These are phyloP conservation scores for Megathymus violae DNA, from an alignment of 1,140 invertebrate genomes.

Conservation along the genomic window DNA sequence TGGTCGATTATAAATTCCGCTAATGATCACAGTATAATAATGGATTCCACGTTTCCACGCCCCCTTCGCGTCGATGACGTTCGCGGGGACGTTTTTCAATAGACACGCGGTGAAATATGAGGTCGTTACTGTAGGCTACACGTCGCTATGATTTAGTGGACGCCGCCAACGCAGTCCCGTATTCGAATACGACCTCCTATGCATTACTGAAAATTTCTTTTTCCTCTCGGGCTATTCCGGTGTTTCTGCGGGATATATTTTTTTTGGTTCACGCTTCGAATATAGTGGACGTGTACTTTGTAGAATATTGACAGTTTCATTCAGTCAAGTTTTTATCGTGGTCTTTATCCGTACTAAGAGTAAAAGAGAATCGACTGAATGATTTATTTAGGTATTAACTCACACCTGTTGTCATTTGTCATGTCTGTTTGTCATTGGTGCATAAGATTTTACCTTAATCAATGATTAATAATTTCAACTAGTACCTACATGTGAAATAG, in stretches of 20 bases:
- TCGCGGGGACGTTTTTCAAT: slow-evolving; percentile 29
- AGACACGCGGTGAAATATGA: slow-evolving; percentile 32
- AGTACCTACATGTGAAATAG: too few relatives aligned
- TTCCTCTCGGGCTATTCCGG: slow-evolving; percentile 8
- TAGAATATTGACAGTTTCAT: too few relatives aligned
- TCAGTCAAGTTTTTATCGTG: too few relatives aligned
- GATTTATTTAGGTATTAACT: too few relatives aligned
- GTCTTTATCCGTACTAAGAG: too few relatives aligned
- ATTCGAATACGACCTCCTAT: slow-evolving; percentile 27
- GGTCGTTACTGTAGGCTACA: slow-evolving; percentile 30
- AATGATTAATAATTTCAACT: too few relatives aligned
- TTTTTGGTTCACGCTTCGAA: slow-evolving; percentile 4
- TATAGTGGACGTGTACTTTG: not conserved
- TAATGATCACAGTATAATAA: slow-evolving; percentile 9
- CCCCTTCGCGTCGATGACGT: not conserved
- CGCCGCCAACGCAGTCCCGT: slow-evolving; percentile 15
- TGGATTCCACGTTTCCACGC: not conserved
- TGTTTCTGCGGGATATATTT: not conserved
- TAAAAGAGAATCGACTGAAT: too few relatives aligned
- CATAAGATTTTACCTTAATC: too few relatives aligned
- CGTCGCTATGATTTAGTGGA: slow-evolving; percentile 31
- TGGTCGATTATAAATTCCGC: slow-evolving; percentile 8
- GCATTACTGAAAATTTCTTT: slow-evolving; percentile 34
- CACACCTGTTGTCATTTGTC: too few relatives aligned
- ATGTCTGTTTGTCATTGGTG: too few relatives aligned